Percentiles rank a stretch among this genome's conserved stretches.
These are phyloP conservation scores for Ginglymostoma cirratum DNA, from an alignment of 2,113 vertebrate species.

Conservation along the genomic window DNA sequence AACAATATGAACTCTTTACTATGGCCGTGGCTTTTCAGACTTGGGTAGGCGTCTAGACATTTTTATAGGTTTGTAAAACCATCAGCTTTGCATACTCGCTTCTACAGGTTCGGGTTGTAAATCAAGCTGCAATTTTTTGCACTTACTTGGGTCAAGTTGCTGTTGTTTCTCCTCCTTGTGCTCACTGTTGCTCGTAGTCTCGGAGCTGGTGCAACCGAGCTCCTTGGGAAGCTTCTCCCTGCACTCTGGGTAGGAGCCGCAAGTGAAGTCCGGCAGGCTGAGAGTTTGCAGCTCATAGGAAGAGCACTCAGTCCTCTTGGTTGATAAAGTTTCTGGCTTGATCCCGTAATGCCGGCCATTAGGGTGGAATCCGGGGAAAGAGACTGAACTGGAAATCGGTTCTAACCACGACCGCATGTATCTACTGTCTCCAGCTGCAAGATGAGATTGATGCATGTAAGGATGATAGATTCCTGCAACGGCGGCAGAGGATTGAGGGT, in stretches of 20 bases:
- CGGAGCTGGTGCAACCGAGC: slow-evolving; percentile 56
- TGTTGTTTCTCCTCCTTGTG: slow-evolving; percentile 86
- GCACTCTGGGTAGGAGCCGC: slow-evolving; percentile 65
- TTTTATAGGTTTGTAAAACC: slow-evolving; percentile 99
- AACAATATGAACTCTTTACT: slow-evolving; percentile 62
- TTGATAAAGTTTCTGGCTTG: slow-evolving; percentile 70
- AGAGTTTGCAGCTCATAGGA: slow-evolving; percentile 68
- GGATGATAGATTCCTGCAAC: slow-evolving; percentile 88
- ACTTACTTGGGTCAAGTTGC: slow-evolving; percentile 99
- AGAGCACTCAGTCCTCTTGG: slow-evolving; percentile 71
- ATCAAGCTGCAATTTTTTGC: slow-evolving; percentile 79
- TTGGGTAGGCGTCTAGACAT: slow-evolving; percentile 82
- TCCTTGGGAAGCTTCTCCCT: slow-evolving; percentile 64
- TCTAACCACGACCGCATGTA: slow-evolving; percentile 94
- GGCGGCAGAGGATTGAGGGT: slow-evolving; percentile 69
- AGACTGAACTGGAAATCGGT: slow-evolving; percentile 67
- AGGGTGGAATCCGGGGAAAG: slow-evolving; percentile 71
- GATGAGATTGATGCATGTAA: slow-evolving; percentile 78
- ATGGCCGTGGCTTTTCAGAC: slow-evolving; percentile 69
- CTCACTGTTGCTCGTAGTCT: slow-evolving; percentile 75
- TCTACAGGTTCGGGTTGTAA: slow-evolving; percentile 90
- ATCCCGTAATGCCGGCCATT: slow-evolving; percentile 72
- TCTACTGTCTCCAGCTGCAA: slow-evolving; percentile 77
- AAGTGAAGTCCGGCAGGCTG: slow-evolving; percentile 65
- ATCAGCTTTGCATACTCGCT: slow-evolving; percentile 93